phyloP scores from a whole-genome alignment of 2,113 vertebrate genomes.

The Dasyprocta punctata region DNA sequence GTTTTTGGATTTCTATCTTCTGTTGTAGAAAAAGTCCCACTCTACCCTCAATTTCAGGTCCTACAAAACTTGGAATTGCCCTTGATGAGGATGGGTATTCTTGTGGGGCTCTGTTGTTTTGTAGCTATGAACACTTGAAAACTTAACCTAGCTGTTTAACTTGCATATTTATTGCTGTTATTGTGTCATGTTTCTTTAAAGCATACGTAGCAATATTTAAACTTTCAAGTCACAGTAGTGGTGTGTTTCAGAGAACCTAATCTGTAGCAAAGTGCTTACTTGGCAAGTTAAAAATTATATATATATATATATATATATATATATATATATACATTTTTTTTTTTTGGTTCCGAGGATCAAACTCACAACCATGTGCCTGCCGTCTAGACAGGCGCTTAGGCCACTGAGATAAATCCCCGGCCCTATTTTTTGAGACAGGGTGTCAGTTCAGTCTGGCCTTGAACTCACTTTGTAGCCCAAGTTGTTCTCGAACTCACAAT shows the following conservation, averaged over 20 bases:
- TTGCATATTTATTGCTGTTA: background rate
- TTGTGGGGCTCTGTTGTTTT: background rate
- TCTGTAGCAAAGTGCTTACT: background rate
- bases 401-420: too few relatives aligned
- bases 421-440: too few relatives aligned
- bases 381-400: too few relatives aligned
- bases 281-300: background rate
- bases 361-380: too few relatives aligned
- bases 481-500: too few relatives aligned
- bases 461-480: too few relatives aligned
- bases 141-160: background rate
- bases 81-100: background rate
- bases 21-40: background rate
- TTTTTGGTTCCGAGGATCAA: too few relatives aligned
- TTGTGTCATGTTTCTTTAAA: background rate
- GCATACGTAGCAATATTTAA: background rate
- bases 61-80: background rate
- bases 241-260: background rate
- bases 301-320: too few relatives aligned
- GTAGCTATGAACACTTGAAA: background rate
- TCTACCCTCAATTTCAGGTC: background rate
- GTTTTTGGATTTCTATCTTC: background rate
- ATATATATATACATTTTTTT: too few relatives aligned
- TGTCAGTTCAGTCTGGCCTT: too few relatives aligned
- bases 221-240: background rate